Percentiles rank a stretch among this genome's conserved stretches.
These are phyloP conservation scores for Hypotaenidia philippensis DNA, from an alignment of 2,797 vertebrate species.

Conservation along the genomic window DNA sequence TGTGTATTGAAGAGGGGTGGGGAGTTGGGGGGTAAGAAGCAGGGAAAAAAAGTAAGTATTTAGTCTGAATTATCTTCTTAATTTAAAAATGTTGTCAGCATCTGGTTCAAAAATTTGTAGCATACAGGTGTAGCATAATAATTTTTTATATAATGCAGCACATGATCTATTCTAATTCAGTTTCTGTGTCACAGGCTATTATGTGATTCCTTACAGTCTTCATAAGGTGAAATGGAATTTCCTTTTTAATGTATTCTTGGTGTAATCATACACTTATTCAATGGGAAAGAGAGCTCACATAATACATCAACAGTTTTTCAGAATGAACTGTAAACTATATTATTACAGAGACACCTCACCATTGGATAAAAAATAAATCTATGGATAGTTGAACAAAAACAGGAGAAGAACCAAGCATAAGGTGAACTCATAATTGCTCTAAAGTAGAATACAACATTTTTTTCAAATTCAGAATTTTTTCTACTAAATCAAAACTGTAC, in stretches of 20 bases:
- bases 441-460: not conserved
- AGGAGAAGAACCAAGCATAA: not conserved
- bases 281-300: accelerated
- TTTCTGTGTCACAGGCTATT: not conserved
- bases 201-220: not conserved
- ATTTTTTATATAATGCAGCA: not conserved
- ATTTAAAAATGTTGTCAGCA: not conserved
- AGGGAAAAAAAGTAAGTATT: not conserved
- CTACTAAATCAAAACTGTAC: not conserved
- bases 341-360: not conserved
- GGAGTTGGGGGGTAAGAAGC: too few species aligned
- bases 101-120: not conserved
- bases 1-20: too few species aligned
- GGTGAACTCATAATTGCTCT: not conserved
- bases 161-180: not conserved
- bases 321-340: not conserved
- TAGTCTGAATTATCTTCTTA: not conserved
- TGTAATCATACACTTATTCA: not conserved
- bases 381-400: not conserved
- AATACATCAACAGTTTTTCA: not conserved
- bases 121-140: accelerated
- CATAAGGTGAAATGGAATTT: not conserved
- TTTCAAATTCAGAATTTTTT: not conserved
- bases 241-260: not conserved
- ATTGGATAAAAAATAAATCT: not conserved